Evolutionary conservation across 2,888 invertebrate genomes (phyloP).

Genomic region (Diadromus collaris): DNA sequence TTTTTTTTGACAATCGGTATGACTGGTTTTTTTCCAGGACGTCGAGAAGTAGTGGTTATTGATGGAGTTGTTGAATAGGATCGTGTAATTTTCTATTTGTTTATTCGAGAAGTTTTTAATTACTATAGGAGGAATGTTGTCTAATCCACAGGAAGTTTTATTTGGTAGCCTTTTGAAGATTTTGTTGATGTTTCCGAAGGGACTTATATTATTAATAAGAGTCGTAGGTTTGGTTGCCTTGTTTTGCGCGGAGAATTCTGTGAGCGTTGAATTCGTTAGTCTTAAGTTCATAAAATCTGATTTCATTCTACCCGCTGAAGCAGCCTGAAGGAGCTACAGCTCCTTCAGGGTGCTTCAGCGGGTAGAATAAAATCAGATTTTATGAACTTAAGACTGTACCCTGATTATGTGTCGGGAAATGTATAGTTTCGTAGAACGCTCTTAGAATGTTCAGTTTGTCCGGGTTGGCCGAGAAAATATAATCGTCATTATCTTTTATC

Average conservation of each 20-base stretch:
- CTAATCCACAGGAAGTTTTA: slow-evolving; percentile 51
- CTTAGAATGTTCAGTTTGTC: too few species aligned
- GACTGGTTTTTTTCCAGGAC: slow-evolving; percentile 47
- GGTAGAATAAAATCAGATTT: too few species aligned
- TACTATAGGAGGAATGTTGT: slow-evolving; percentile 52
- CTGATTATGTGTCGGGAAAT: too few species aligned
- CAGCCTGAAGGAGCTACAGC: too few species aligned
- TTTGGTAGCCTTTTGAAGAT: slow-evolving; percentile 30
- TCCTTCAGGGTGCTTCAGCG: too few species aligned
- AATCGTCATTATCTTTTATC: too few species aligned
- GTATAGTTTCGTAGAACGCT: too few species aligned
- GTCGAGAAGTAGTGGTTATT: slow-evolving; percentile 45
- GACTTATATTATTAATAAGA: accelerated
- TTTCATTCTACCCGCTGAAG: not conserved
- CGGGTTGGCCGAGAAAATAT: too few species aligned
- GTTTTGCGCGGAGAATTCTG: not conserved
- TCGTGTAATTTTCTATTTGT: slow-evolving; percentile 20
- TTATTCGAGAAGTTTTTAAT: slow-evolving; percentile 45
- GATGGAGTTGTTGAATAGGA: slow-evolving; percentile 50
- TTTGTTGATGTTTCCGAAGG: not conserved
- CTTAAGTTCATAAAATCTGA: not conserved
- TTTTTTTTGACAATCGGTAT: slow-evolving; percentile 43
- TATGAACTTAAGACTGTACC: not conserved
- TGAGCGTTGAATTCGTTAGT: not conserved
- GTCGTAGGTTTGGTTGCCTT: not conserved